Conservation (phyloP, 2,797 vertebrate genomes). For the Trachurus trachurus region DNA sequence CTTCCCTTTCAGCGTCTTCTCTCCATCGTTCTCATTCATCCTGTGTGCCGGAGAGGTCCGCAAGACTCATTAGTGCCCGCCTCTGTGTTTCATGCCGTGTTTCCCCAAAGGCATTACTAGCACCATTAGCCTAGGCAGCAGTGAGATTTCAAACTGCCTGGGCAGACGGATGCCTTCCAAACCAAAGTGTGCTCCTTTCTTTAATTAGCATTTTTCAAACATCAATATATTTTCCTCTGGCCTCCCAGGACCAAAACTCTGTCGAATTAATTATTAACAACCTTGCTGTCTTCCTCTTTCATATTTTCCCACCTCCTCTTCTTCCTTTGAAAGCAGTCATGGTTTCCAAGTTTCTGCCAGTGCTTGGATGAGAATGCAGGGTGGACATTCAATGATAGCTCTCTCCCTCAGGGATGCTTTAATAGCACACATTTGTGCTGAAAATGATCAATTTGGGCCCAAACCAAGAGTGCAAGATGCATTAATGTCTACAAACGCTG, state of each 20-base stretch:
- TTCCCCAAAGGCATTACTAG: slow-evolving; percentile 86
- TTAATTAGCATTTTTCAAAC: slow-evolving; percentile 85
- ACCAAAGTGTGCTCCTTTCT: slow-evolving; percentile 77
- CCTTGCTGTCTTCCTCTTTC: slow-evolving; percentile 72
- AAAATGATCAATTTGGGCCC: slow-evolving; percentile 66
- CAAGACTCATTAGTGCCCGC: slow-evolving; percentile 90
- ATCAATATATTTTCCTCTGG: slow-evolving; percentile 82
- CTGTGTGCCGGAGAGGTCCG: slow-evolving; percentile 76
- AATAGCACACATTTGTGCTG: slow-evolving; percentile 60
- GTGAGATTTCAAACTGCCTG: slow-evolving; percentile 88
- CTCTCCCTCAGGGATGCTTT: slow-evolving; percentile 56
- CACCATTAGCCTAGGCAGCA: slow-evolving; percentile 87
- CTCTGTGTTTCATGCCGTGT: slow-evolving; percentile 84
- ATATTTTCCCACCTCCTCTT: slow-evolving; percentile 59
- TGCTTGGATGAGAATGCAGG: slow-evolving; percentile 44
- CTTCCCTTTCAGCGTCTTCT: slow-evolving; percentile 60
- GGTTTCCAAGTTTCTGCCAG: slow-evolving; percentile 65
- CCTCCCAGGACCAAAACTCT: slow-evolving; percentile 80
- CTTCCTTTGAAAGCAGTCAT: slow-evolving; percentile 61
- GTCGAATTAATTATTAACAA: slow-evolving; percentile 81
- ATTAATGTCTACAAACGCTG: slow-evolving; percentile 37
- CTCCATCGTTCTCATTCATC: slow-evolving; percentile 63
- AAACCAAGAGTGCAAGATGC: slow-evolving; percentile 42
- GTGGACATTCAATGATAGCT: slow-evolving; percentile 47
- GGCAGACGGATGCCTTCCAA: slow-evolving; percentile 81